Evolutionary conservation across 2,888 invertebrate species (phyloP).

Genomic region (Stenoptilia bipunctidactyla): DNA sequence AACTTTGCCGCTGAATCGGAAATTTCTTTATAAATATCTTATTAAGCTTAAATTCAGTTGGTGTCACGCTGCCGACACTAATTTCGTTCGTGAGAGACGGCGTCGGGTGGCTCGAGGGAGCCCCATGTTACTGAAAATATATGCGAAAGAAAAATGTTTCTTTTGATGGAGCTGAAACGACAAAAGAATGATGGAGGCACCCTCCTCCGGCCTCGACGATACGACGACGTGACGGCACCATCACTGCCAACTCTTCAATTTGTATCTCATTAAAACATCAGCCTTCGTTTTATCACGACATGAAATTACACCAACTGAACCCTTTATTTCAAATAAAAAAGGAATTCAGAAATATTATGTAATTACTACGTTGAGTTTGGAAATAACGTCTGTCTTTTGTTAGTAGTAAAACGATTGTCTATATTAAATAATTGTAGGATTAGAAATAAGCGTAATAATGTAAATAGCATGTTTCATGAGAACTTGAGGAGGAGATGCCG

Average conservation of each 20-base stretch:
- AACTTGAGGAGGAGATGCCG: slow-evolving; percentile 7
- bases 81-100: slow-evolving; percentile 67
- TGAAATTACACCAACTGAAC: background rate
- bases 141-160: slow-evolving; percentile 65
- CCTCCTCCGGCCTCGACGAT: slow-evolving; percentile 25
- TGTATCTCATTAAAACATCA: slow-evolving; percentile 34
- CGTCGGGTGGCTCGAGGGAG: slow-evolving; percentile 23
- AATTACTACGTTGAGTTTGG: too few relatives aligned
- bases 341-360: background rate
- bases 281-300: background rate
- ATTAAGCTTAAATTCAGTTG: slow-evolving; percentile 69
- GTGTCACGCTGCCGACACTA: slow-evolving; percentile 70
- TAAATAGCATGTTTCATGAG: background rate
- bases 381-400: too few relatives aligned
- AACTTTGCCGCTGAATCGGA: slow-evolving; percentile 70
- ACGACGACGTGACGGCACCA: slow-evolving; percentile 17
- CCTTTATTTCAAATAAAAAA: background rate
- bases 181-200: slow-evolving; percentile 46
- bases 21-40: slow-evolving; percentile 71
- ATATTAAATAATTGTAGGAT: too few relatives aligned
- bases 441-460: background rate
- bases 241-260: slow-evolving; percentile 51
- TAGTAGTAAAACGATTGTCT: too few relatives aligned
- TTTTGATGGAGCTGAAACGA: slow-evolving; percentile 67
- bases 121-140: slow-evolving; percentile 47